Evolutionary conservation across 2,888 invertebrate species (phyloP), one percentile per base, ranked within the genome.

Genomic region (Drymonia ruficornis): DNA sequence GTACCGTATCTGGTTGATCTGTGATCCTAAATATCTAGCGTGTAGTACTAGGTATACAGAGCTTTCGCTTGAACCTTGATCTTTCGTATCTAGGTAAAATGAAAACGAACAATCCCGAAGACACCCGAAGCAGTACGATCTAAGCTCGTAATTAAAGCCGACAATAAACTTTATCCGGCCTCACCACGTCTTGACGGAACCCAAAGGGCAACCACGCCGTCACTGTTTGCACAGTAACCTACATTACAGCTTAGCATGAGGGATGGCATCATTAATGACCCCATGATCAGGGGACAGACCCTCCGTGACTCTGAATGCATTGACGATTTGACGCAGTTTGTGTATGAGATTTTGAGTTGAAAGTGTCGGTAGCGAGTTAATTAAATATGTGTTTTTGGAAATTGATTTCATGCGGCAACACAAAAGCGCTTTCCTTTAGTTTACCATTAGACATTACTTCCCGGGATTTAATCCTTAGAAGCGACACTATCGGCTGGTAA

Each of bases 221-320:
- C 60, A 64, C 82, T 91, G 89, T 92, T 92, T 92, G 81, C 91
- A 91, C 89, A 91, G 91, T 92, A 91, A 92, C 91, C 91, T 90
- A 91, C 90, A 91, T 91, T 80, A 83, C 83, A 75, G 76, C 79
- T 76, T 71, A 68, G 80, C 78, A 84, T 85, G 83, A 89, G 91
- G 89, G 91, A 90, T 84, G 83, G 83, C 81, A 86, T 89, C 91
- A 88, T 90, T 91, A 91, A 90, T 86, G 91, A 89, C 85, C 86
- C 81, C 83, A 86, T 83, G 83, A 84, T 86, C 85, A 76, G 81
- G 84, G 88, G 69, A 68, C 72, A 69, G 71, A 81, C 89, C 87
- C 91, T 91, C 64, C 89, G 90, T 91, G 89, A 82, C 89, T 87
- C 59, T 81, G 90, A 90, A 91, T 90, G 86, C 84, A 85, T 86